These are phyloP conservation scores for Drosophila barbarae DNA, from an alignment of 2,888 invertebrate genomes.

Conservation along the genomic window DNA sequence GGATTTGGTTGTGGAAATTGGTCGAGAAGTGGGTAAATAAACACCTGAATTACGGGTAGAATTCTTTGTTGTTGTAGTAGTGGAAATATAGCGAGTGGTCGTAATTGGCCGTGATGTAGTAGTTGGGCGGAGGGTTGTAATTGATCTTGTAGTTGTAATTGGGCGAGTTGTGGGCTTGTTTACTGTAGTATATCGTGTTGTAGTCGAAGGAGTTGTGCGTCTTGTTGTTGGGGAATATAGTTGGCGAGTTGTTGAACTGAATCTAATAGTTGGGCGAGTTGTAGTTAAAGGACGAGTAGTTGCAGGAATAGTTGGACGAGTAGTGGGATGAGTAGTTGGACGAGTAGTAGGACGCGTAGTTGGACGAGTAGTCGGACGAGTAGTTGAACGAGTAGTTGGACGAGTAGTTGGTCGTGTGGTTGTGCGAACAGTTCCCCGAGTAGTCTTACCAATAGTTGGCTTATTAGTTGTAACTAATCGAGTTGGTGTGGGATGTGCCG, in stretches of 20 bases:
- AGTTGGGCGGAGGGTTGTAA: constrained; percentile 10
- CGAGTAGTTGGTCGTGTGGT: constrained; percentile 5
- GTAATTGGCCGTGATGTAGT: not conserved
- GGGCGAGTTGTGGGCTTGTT: constrained; percentile 11
- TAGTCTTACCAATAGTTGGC: constrained; percentile 9
- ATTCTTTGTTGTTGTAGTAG: constrained; percentile 13
- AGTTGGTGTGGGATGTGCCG: constrained; percentile 6
- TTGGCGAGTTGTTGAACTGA: constrained; percentile 4
- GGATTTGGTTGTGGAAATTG: constrained; percentile 21
- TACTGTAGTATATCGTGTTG: constrained; percentile 4
- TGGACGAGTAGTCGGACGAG: not conserved
- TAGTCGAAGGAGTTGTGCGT: not conserved
- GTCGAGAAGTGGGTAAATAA: constrained; percentile 12
- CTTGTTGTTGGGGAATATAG: constrained; percentile 10
- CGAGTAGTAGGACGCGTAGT: constrained; percentile 1
- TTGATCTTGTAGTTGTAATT: constrained; percentile 2
- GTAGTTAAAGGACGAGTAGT: constrained; percentile 2
- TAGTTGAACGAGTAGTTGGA: not conserved
- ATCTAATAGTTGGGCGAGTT: not conserved
- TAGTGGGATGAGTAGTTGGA: constrained; percentile 3
- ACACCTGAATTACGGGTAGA: constrained; percentile 22
- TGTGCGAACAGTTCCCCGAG: not conserved
- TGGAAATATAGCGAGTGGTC: constrained; percentile 6
- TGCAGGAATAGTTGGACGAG: constrained; percentile 4
- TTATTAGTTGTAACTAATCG: constrained; percentile 4